Evolutionary conservation across 2,888 invertebrate genomes (phyloP).

Genomic region (Ischnura elegans): DNA sequence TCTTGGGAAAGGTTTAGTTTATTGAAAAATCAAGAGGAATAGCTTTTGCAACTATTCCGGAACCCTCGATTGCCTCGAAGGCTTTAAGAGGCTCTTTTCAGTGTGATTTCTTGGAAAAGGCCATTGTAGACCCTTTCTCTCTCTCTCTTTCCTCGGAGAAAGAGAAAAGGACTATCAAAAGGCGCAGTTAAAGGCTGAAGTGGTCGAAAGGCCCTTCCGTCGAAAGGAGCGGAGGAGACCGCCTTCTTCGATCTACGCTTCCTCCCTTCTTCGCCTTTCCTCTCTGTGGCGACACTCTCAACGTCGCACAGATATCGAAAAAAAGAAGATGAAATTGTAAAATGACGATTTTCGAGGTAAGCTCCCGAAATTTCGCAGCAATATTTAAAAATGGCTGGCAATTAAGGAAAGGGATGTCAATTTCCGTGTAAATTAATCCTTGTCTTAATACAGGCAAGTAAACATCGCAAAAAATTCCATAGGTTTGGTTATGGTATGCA

Average conservation of each 20-base stretch:
- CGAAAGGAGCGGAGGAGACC: background rate
- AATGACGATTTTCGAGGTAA: no score
- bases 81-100: background rate
- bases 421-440: no score
- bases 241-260: background rate
- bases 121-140: background rate
- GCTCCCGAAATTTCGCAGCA: no score
- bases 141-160: background rate
- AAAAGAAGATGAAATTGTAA: no score
- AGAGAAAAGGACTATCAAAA: background rate
- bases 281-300: no score
- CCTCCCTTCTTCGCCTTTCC: background rate
- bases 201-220: background rate
- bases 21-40: background rate
- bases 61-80: background rate
- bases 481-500: no score
- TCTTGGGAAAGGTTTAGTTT: no score
- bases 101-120: background rate
- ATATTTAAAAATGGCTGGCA: no score
- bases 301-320: no score
- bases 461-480: no score
- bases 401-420: no score
- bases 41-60: background rate
- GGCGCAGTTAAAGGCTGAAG: background rate
- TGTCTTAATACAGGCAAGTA: no score